Evolutionary conservation across 2,888 invertebrate species (phyloP), one percentile per base, ranked within the genome.

Genomic region (Serrognathus titanus): DNA sequence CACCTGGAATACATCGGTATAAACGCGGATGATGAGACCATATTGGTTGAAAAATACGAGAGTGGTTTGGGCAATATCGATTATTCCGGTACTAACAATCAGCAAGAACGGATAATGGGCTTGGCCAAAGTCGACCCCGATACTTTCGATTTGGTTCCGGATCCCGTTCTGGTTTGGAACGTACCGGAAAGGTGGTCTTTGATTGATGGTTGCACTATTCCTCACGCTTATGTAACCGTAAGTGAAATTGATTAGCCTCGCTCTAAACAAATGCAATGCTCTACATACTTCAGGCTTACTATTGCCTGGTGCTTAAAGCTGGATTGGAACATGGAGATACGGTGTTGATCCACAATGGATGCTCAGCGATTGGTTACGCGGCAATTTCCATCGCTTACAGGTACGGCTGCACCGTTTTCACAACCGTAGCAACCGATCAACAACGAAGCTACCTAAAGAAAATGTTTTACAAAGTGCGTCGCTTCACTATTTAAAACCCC

Each of bases 191-290:
- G 80, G 5, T 92, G 90, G 90, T 81, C 80, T 13, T 77, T 91
- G 43, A 84, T 87, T 65, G 88, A 92, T 64, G 92, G 89, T 0
- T 88, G 89, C 3, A 87, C 89, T 0, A 82, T 92, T 0, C 92
- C 92, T 0, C 88, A 91, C n/a, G 90, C 90, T 0, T 92, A 91
- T 68, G 81, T 82, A 58, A 85, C 88, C 40, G 79, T 78, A 72
- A 68, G 71, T 66, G 60, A 31, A 31, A 48, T 24, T 4, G 13
- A 2, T 4, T 11, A 11, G 43, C 9, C 10, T 13, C 20, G 9
- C 1, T 11, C 4, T 31, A 1, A 5, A 31, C 24, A 6, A n/a
- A 35, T 39, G n/a, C 13, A 16, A 45, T n/a, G 16, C 3, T 16
- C 3, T 16, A 36, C 36, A 16, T 16, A 11, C 39, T 53, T 13